A percentile compares a stretch with the other conserved stretches of the same genome.
phyloP scores from a whole-genome alignment of 2,797 vertebrate species.

The Rhinogobio ventralis region DNA sequence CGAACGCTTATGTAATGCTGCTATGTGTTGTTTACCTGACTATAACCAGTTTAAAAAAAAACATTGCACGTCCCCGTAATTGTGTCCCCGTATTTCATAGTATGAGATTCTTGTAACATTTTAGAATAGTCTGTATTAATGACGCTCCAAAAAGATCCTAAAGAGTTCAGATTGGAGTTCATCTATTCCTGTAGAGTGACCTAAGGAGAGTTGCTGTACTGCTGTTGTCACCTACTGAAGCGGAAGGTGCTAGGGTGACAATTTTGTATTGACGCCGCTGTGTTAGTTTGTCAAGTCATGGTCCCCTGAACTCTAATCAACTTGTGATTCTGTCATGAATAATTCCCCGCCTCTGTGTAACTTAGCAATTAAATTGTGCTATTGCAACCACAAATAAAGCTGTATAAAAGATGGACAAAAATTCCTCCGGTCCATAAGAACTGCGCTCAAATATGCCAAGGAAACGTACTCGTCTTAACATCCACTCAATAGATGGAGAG shows the following conservation, averaged over 20 bases:
- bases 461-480: neutral
- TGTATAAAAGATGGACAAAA: neutral
- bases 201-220: neutral
- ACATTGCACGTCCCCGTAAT: neutral
- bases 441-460: neutral
- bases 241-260: neutral
- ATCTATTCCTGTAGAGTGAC: slow-evolving; percentile 21
- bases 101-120: neutral
- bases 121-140: neutral
- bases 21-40: neutral
- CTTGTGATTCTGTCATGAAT: neutral
- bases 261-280: neutral
- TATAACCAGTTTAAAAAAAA: neutral
- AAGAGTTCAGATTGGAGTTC: slow-evolving; percentile 4
- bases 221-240: slow-evolving; percentile 11
- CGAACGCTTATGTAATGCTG: neutral
- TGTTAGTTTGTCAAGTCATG: slow-evolving; percentile 17
- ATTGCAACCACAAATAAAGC: neutral
- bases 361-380: neutral
- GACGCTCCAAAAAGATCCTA: neutral
- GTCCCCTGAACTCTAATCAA: slow-evolving; percentile 4
- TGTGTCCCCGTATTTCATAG: no score
- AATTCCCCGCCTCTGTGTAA: neutral
- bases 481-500: slow-evolving; percentile 6
- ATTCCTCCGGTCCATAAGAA: neutral